These are phyloP conservation scores for Enteromius paludinosus DNA, from an alignment of 2,797 vertebrate genomes.

Conservation along the genomic window DNA sequence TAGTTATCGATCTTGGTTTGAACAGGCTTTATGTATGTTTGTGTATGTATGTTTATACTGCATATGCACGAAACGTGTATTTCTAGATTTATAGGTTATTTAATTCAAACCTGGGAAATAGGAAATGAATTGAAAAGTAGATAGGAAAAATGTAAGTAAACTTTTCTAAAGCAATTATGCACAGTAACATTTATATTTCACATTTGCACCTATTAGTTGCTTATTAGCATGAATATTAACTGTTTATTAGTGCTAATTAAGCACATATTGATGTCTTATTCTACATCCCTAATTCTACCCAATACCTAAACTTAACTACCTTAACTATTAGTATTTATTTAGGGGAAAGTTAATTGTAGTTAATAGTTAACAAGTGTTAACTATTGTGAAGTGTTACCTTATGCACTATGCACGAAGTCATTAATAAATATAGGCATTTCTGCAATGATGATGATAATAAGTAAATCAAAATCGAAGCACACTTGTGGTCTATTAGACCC, in stretches of 20 bases:
- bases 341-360: no score
- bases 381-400: no score
- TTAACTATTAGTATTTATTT: no score
- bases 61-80: background rate
- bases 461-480: background rate
- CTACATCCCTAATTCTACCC: no score
- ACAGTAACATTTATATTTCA: no score
- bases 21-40: background rate
- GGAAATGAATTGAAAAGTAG: background rate
- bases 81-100: background rate
- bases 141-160: background rate
- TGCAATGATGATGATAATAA: background rate
- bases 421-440: background rate
- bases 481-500: background rate
- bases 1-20: background rate
- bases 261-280: no score
- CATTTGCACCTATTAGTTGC: no score
- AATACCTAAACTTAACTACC: no score
- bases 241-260: no score
- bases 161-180: no score
- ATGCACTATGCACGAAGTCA: background rate
- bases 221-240: no score
- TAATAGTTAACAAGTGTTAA: no score
- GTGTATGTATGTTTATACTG: background rate
- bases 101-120: background rate